These are phyloP conservation scores for Microcebus jonahi DNA, from an alignment of 2,113 vertebrate species.

Conservation along the genomic window DNA sequence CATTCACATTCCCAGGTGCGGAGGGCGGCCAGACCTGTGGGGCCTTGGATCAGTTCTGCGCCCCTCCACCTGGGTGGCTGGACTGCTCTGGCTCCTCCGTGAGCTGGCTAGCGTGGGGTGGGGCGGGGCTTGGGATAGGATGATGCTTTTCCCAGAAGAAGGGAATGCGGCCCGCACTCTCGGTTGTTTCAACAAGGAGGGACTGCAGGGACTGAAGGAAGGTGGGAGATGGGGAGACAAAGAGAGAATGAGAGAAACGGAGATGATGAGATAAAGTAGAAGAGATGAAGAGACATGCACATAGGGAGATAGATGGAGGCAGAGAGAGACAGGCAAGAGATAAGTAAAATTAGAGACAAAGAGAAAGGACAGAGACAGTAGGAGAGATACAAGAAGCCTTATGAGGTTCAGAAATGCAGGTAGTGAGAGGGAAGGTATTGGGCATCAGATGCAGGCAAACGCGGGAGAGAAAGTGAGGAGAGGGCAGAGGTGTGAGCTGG, in stretches of 20 bases:
- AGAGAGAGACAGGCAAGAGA: neutral
- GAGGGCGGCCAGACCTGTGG: neutral
- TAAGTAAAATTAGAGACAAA: neutral
- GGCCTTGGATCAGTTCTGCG: too few species aligned
- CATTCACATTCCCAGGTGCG: rapidly evolving
- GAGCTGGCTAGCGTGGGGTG: neutral
- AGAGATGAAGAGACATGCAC: neutral
- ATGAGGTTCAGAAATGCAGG: neutral
- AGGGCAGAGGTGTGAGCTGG: neutral
- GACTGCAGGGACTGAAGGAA: neutral
- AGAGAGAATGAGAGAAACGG: neutral
- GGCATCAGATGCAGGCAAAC: neutral
- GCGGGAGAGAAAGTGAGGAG: neutral
- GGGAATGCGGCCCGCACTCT: neutral
- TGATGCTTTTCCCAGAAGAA: neutral
- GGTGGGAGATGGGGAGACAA: neutral
- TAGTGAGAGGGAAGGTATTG: neutral
- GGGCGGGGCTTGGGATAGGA: neutral
- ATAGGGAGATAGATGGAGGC: neutral
- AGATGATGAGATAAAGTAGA: neutral
- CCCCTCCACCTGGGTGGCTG: too few species aligned
- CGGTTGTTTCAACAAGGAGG: neutral
- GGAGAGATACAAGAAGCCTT: neutral
- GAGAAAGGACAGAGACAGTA: neutral
- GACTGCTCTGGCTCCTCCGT: neutral